Evolutionary conservation across 2,888 invertebrate species (phyloP).

Genomic region (Phasia obesa): DNA sequence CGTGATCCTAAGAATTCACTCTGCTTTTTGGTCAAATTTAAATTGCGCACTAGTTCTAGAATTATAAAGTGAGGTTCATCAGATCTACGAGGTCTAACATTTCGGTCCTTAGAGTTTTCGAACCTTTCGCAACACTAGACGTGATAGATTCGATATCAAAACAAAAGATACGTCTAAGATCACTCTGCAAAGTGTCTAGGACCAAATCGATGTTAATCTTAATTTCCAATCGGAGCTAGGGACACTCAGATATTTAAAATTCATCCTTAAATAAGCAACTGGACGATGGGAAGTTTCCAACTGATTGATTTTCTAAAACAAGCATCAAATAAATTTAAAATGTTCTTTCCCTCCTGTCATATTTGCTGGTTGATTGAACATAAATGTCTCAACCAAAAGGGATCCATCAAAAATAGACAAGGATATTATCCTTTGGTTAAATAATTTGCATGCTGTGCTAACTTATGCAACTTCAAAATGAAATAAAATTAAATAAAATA

Average conservation of each 20-base stretch:
- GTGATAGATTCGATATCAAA: too few relatives aligned
- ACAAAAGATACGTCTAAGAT: too few relatives aligned
- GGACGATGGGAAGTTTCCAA: conserved; percentile 9
- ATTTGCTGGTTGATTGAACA: conserved; percentile 70
- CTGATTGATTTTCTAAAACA: conserved; percentile 41
- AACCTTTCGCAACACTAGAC: too few relatives aligned
- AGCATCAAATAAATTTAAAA: conserved; percentile 21
- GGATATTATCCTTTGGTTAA: conserved; percentile 67
- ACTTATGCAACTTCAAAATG: conserved; percentile 66
- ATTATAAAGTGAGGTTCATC: too few relatives aligned
- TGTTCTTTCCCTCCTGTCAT: conserved; percentile 54
- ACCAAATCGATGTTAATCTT: too few relatives aligned
- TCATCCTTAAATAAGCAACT: neutral
- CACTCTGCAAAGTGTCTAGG: too few relatives aligned
- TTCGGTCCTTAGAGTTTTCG: too few relatives aligned
- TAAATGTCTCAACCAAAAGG: conserved; percentile 68
- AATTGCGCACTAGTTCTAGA: too few relatives aligned
- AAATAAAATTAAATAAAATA: neutral
- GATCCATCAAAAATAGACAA: conserved; percentile 70
- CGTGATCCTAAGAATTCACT: too few relatives aligned
- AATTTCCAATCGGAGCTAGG: too few relatives aligned
- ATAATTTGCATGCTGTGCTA: conserved; percentile 70
- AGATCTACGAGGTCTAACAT: too few relatives aligned
- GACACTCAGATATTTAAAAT: neutral
- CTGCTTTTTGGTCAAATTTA: too few relatives aligned